These are phyloP conservation scores for Willowsia nigromaculata DNA, from an alignment of 2,888 invertebrate species.

Conservation along the genomic window DNA sequence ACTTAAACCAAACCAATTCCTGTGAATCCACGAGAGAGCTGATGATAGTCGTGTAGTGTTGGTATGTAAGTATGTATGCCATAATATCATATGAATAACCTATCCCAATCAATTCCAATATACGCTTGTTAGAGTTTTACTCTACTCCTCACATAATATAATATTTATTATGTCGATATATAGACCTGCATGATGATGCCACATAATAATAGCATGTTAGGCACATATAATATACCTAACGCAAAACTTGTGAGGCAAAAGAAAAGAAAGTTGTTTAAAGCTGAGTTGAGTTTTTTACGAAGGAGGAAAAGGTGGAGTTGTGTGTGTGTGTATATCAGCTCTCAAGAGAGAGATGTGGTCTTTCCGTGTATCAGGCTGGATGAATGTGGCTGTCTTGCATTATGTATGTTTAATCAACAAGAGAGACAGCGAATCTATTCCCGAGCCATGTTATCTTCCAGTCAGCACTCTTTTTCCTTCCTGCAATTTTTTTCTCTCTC, in stretches of 20 bases:
- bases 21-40: too few relatives aligned
- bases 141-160: not conserved
- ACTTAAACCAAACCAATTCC: not conserved
- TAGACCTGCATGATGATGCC: too few relatives aligned
- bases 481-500: not conserved
- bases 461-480: not conserved
- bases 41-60: too few relatives aligned
- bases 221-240: too few relatives aligned
- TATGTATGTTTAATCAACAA: constrained; percentile 15
- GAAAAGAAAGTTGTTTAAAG: not conserved
- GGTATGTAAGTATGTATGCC: too few relatives aligned
- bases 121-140: not conserved
- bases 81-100: not conserved
- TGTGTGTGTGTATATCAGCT: too few relatives aligned
- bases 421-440: not conserved
- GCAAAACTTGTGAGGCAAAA: too few relatives aligned
- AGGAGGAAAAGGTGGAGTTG: constrained; percentile 19
- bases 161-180: too few relatives aligned
- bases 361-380: not conserved
- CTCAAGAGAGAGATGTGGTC: not conserved
- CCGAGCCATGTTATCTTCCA: too few relatives aligned
- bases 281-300: constrained; percentile 2
- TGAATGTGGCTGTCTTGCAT: not conserved
- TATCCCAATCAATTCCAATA: constrained; percentile 14
- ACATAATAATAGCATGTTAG: too few relatives aligned